Conservation (phyloP, 2,888 invertebrate species). For the Macrophya annulata region DNA sequence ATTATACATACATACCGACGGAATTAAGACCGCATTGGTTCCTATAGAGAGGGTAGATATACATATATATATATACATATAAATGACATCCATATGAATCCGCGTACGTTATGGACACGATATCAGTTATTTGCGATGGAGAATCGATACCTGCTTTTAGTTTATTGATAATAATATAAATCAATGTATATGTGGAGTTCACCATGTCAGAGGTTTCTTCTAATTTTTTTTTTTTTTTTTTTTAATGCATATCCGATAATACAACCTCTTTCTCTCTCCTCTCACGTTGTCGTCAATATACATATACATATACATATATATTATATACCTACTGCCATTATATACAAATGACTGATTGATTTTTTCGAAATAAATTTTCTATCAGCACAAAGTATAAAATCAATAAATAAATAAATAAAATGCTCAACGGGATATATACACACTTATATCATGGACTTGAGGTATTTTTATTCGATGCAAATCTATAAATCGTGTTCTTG, state of each 20-base stretch:
- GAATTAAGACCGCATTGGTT: constrained; percentile 35
- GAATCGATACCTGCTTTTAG: not conserved
- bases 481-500: constrained; percentile 43
- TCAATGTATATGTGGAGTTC: not conserved
- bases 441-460: not conserved
- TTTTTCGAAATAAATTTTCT: not conserved
- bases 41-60: constrained; percentile 23
- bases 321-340: not conserved
- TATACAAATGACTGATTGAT: not conserved
- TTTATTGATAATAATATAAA: not conserved
- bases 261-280: not conserved
- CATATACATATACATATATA: no score
- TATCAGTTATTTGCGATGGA: not conserved
- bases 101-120: constrained; percentile 43
- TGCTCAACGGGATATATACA: constrained; percentile 14
- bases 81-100: constrained; percentile 20
- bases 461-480: constrained; percentile 16
- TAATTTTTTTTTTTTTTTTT: not conserved
- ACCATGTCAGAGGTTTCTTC: not conserved
- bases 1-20: not conserved
- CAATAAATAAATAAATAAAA: not conserved
- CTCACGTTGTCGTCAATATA: constrained; percentile 19
- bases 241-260: not conserved
- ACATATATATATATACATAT: no score
- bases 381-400: not conserved